These are phyloP conservation scores for Babyrousa celebensis DNA, from an alignment of 2,797 vertebrate genomes.

Conservation along the genomic window DNA sequence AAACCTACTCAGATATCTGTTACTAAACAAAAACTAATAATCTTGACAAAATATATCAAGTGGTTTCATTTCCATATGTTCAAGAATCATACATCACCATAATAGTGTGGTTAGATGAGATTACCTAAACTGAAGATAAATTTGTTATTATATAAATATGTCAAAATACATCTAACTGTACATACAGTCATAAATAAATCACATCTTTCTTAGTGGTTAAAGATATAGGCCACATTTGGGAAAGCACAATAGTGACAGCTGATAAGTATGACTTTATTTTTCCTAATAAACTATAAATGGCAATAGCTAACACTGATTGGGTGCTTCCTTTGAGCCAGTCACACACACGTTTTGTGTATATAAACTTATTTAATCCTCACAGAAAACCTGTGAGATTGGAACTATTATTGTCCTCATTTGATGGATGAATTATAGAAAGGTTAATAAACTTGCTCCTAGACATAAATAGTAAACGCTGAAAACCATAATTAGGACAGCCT, in stretches of 20 bases:
- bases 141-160: constrained; percentile 56
- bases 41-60: constrained; percentile 6
- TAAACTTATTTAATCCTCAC: background rate
- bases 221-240: constrained; percentile 40
- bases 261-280: constrained; percentile 11
- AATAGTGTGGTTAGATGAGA: constrained; percentile 18
- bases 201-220: constrained; percentile 2
- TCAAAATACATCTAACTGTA: constrained; percentile 66
- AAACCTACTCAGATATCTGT: background rate
- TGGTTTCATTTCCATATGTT: constrained; percentile 65
- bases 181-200: constrained; percentile 56
- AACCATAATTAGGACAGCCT: background rate
- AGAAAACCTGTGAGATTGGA: background rate
- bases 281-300: background rate
- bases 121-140: constrained; percentile 51
- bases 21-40: constrained; percentile 43
- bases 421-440: background rate
- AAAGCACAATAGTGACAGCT: background rate
- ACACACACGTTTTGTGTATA: background rate
- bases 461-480: background rate
- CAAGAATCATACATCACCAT: background rate
- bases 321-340: background rate
- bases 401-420: background rate
- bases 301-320: background rate
- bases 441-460: background rate